Conservation (phyloP, 2,797 vertebrate species). For the Holocentrus rufus region DNA sequence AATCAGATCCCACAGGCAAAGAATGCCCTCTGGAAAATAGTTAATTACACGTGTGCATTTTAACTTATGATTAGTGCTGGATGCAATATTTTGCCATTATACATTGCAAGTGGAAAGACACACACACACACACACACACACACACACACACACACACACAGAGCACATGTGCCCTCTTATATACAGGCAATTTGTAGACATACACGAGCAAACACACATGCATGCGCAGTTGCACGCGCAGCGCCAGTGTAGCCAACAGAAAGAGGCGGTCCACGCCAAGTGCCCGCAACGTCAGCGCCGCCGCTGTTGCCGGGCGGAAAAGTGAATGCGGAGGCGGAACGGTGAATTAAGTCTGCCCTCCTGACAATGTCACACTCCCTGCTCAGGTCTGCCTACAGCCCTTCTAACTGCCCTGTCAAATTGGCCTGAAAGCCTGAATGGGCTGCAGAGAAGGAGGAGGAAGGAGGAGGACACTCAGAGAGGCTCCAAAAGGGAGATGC, state of each 20-base stretch:
- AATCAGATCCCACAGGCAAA: constrained; percentile 27
- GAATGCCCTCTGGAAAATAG: constrained; percentile 28
- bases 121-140: constrained; percentile 35
- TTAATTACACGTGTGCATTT: constrained; percentile 38
- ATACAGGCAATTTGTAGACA: constrained; percentile 45
- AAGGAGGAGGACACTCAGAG: background rate
- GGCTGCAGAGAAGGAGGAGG: constrained; percentile 42
- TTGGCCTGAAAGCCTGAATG: constrained; percentile 68
- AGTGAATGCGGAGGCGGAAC: constrained; percentile 72
- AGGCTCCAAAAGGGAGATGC: background rate
- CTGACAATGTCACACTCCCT: constrained; percentile 75
- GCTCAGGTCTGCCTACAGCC: constrained; percentile 73
- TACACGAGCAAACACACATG: constrained; percentile 52
- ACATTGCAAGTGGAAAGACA: constrained; percentile 53
- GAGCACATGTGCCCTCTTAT: constrained; percentile 51
- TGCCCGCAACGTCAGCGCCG: constrained; percentile 69
- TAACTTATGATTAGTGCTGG: background rate
- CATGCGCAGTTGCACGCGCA: constrained; percentile 55
- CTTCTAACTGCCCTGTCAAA: constrained; percentile 70
- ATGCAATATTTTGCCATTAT: background rate
- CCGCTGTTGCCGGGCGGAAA: constrained; percentile 82
- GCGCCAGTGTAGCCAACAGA: constrained; percentile 75
- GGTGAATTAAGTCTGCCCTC: constrained; percentile 76
- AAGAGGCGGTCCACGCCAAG: constrained; percentile 68
- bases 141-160: constrained; percentile 39